Base-by-base conservation (phyloP, 2,113 vertebrate species). In the Nestor notabilis region DNA sequence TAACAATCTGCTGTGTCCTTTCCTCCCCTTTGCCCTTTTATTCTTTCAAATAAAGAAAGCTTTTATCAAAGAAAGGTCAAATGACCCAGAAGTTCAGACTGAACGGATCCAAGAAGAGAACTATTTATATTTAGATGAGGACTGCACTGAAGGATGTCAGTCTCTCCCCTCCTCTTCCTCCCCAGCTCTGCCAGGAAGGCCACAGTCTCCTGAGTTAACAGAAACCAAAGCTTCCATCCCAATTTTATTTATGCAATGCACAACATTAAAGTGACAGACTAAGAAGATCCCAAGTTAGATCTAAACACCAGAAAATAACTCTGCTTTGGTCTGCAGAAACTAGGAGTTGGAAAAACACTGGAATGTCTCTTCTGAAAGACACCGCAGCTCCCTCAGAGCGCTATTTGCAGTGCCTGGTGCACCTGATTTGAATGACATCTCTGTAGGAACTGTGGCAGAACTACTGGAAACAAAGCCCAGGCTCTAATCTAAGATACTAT, bases 51-150 rank as follows among this genome's bases (percentile, higher is more conserved):
- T 71, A 94, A 90, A 95, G 92, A n/a, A 83, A 95, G 88, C 90
- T 83, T 94, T 95, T 81, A 90, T 71, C 83, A 92, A 71, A 94
- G 77, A 94, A 96, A 96, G 83, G 92, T 90, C 96, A 96, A 60
- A 58, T 75, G n/a, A 63, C 35, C 46, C 93, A 70, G 53, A 95
- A 93, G 72, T 81, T 75, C 89, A 92, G 86, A 28, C 35, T 35
- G 64, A 75, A 88, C 50, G 27, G 55, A 91, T 82, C 25, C 84
- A 81, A 92, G 72, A 71, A 10, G 46, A 90, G 24, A 90, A 82
- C 37, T 50, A 47, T 86, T 87, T 90, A 76, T 83, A 86, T 70
- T 90, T 55, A 71, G 86, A 71, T 76, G 50, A 66, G 44, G 79
- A 72, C 7, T 60, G 55, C 68, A 83, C 35, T 2, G 2, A 83